These are phyloP conservation scores for Hycleus phaleratus DNA, from an alignment of 1,140 invertebrate genomes.

Conservation along the genomic window DNA sequence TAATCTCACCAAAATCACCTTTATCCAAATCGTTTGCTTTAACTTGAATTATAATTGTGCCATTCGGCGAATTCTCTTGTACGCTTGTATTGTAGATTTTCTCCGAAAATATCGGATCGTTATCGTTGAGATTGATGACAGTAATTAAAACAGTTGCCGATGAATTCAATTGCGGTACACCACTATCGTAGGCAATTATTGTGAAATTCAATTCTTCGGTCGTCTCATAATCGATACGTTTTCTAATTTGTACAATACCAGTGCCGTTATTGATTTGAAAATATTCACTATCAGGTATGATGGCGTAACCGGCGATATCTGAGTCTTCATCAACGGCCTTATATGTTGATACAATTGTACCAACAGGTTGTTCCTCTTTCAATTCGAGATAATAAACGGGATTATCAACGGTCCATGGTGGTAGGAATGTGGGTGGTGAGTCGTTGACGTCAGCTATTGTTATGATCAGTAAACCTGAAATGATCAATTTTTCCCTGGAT, in stretches of 20 bases:
- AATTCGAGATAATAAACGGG: conserved; percentile 62
- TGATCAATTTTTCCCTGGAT: conserved; percentile 1
- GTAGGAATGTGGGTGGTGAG: conserved; percentile 53
- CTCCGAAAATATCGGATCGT: conserved; percentile 67
- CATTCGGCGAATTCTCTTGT: conserved; percentile 64
- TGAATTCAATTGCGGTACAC: conserved; percentile 63
- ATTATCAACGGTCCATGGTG: conserved; percentile 65
- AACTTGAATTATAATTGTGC: conserved; percentile 63
- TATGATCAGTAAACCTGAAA: conserved; percentile 67
- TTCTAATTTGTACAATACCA: conserved; percentile 70
- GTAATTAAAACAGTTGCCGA: conserved; percentile 66
- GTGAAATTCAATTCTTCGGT: conserved; percentile 68
- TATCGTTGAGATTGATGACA: conserved; percentile 81
- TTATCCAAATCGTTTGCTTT: conserved; percentile 55
- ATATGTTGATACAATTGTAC: conserved; percentile 70
- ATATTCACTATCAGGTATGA: conserved; percentile 63
- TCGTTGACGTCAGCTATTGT: conserved; percentile 78
- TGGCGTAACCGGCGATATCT: conserved; percentile 67
- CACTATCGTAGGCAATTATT: conserved; percentile 73
- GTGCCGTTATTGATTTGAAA: conserved; percentile 71
- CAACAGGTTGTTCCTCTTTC: conserved; percentile 75
- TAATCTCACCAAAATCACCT: conserved; percentile 62
- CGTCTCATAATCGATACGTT: conserved; percentile 76
- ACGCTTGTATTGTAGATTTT: conserved; percentile 60
- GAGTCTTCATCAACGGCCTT: conserved; percentile 77